Evolutionary conservation across 1,140 invertebrate species (phyloP), one percentile per base, ranked within the genome.

Genomic region (Cataglyphis hispanica): DNA sequence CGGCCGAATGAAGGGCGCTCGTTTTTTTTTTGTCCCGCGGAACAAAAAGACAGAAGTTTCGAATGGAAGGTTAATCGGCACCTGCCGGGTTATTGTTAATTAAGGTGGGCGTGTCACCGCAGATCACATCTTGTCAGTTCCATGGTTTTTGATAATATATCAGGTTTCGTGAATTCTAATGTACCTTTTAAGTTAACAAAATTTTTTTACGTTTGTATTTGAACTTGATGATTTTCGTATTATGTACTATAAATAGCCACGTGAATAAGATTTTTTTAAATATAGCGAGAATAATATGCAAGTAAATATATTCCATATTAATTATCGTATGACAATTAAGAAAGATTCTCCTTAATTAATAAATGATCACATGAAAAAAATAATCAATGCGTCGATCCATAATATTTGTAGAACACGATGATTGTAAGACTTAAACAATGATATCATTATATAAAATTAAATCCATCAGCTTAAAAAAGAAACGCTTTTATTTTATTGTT

Each of bases 1-100:
- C 43, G 60, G 16, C 11, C 31, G 64, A 90, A 89, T 76, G 78
- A 90, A 87, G 83, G 88, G 31, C 58, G 72, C 81, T 87, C 75
- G 85, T 89, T 89, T 81, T 58, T 81, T 58, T 61, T 22, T 50
- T 50, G 53, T n/a, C 25, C 43, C 40, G 11, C 37, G 11, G 85
- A 27, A 86, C 67, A 89, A 90, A 86, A 84, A 85, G 81, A 89
- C 83, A 87, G 22, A 86, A 87, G 53, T 87, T 90, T 83, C 40
- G 72, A 58, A 85, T 63, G 43, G 85, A 83, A 85, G 43, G 85
- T 86, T 69, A 60, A 80, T 72, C 87, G 87, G 75, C 92, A 92
- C 92, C 91, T 87, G 93, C 92, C 92, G 91, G 87, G 93, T 74
- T 93, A 87, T 91, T 92, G 90, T 93, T 93, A 93, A 93, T 93